A percentile compares a stretch with the other conserved stretches of the same genome.
Conservation (phyloP, 2,113 vertebrate species). For the Embiotoca jacksoni region DNA sequence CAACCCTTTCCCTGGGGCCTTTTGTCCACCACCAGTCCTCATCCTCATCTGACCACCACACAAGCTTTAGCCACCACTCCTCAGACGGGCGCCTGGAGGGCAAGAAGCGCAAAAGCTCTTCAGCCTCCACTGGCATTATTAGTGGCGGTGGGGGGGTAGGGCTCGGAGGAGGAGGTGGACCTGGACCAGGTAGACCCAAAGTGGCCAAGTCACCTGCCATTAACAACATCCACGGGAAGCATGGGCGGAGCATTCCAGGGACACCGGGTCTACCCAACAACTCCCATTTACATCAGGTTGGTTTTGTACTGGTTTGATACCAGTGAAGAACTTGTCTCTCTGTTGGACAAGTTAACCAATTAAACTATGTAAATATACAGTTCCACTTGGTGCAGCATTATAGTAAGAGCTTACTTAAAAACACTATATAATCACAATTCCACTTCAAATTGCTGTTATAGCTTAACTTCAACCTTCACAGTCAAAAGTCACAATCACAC, state of each 20-base stretch:
- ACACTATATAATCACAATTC: too few relatives aligned
- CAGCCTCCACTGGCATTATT: conserved; percentile 86
- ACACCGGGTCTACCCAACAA: conserved; percentile 92
- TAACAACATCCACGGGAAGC: conserved; percentile 96
- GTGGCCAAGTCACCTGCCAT: conserved; percentile 92
- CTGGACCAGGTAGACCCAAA: conserved; percentile 88
- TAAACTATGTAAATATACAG: too few relatives aligned
- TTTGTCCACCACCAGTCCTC: conserved; percentile 91
- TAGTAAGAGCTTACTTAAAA: too few relatives aligned
- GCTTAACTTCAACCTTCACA: too few relatives aligned
- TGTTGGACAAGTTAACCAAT: too few relatives aligned
- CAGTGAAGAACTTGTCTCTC: background rate
- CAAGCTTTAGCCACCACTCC: conserved; percentile 88
- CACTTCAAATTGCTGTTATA: too few relatives aligned
- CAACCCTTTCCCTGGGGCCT: conserved; percentile 95
- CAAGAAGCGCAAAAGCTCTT: conserved; percentile 95
- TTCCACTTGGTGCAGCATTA: too few relatives aligned
- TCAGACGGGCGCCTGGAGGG: conserved; percentile 91
- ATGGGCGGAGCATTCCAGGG: conserved; percentile 91
- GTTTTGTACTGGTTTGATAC: conserved; percentile 8
- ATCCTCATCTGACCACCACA: conserved; percentile 84
- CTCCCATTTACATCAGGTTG: conserved; percentile 96
- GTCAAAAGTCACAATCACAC: too few relatives aligned
- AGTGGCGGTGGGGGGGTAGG: conserved; percentile 78
- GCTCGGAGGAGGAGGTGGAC: conserved; percentile 56